Evolutionary conservation across 2,113 vertebrate species (phyloP).

Genomic region (Limanda limanda): DNA sequence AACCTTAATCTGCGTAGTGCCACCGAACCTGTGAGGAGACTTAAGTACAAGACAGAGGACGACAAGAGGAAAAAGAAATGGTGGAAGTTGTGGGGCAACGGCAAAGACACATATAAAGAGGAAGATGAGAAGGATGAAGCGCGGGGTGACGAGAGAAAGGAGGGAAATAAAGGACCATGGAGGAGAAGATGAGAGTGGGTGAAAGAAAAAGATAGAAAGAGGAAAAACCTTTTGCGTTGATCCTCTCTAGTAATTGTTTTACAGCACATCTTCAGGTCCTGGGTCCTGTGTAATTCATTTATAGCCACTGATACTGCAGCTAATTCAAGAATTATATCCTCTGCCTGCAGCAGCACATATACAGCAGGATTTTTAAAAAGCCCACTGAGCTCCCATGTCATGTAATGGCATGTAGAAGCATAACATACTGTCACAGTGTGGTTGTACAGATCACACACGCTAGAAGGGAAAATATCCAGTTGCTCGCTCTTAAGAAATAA

Average conservation of each 20-base stretch:
- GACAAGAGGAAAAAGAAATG: slow-evolving; percentile 81
- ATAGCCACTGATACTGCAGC: background rate
- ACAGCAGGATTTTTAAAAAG: background rate
- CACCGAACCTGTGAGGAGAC: slow-evolving; percentile 86
- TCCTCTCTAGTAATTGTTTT: slow-evolving; percentile 3
- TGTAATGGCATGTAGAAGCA: background rate
- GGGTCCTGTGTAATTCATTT: background rate
- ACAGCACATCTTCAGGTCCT: background rate
- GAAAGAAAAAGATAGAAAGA: background rate
- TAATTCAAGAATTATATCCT: background rate
- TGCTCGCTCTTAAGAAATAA: background rate
- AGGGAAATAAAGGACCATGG: slow-evolving; percentile 46
- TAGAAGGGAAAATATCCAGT: background rate
- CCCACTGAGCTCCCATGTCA: background rate
- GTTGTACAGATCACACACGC: background rate
- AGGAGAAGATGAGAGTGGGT: slow-evolving; percentile 33
- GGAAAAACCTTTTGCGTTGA: background rate
- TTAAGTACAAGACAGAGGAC: slow-evolving; percentile 88
- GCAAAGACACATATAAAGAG: background rate
- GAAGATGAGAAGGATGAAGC: slow-evolving; percentile 40
- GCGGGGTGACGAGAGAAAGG: slow-evolving; percentile 42
- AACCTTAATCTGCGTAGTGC: slow-evolving; percentile 80
- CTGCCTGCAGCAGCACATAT: slow-evolving; percentile 1
- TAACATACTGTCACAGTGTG: background rate
- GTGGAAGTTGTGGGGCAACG: slow-evolving; percentile 53